These are phyloP conservation scores for Cynoglossus semilaevis DNA, from an alignment of 2,113 vertebrate genomes.

Conservation along the genomic window DNA sequence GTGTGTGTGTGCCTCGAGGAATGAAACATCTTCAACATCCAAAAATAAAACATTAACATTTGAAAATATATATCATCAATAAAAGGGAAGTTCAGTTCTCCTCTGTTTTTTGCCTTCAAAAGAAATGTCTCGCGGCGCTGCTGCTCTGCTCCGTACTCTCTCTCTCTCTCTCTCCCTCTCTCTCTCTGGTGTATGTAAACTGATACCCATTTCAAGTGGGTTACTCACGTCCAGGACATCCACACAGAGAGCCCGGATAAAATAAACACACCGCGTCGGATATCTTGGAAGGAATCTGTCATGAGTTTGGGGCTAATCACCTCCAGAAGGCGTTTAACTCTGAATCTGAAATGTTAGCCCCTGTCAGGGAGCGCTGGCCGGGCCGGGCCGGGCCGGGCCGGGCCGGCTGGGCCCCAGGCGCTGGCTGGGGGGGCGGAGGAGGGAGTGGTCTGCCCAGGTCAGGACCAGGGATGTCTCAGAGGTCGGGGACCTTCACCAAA, in stretches of 20 bases:
- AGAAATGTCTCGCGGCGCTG: conserved; percentile 53
- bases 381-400: conserved; percentile 62
- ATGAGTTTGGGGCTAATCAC: conserved; percentile 99
- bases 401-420: conserved; percentile 86
- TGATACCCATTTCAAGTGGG: conserved; percentile 89
- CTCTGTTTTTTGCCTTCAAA: conserved; percentile 36
- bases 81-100: conserved; percentile 27
- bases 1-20: conserved; percentile 20
- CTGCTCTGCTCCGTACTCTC: conserved; percentile 54
- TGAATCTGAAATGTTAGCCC: conserved; percentile 98
- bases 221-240: conserved; percentile 99
- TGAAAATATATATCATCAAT: conserved; percentile 67
- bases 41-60: conserved; percentile 62
- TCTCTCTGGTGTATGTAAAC: conserved; percentile 85
- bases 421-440: conserved; percentile 76
- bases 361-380: conserved; percentile 87
- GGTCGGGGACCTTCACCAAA: conserved; percentile 81
- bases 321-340: conserved; percentile 99
- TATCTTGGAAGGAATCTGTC: conserved; percentile 99
- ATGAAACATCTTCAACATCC: conserved; percentile 71
- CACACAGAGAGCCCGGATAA: conserved; percentile 99
- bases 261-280: conserved; percentile 99
- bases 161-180: conserved; percentile 84
- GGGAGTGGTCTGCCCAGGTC: conserved; percentile 90
- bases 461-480: conserved; percentile 82